These are phyloP conservation scores for Leptogaster cylindrica DNA, from an alignment of 2,888 invertebrate genomes.

Conservation along the genomic window DNA sequence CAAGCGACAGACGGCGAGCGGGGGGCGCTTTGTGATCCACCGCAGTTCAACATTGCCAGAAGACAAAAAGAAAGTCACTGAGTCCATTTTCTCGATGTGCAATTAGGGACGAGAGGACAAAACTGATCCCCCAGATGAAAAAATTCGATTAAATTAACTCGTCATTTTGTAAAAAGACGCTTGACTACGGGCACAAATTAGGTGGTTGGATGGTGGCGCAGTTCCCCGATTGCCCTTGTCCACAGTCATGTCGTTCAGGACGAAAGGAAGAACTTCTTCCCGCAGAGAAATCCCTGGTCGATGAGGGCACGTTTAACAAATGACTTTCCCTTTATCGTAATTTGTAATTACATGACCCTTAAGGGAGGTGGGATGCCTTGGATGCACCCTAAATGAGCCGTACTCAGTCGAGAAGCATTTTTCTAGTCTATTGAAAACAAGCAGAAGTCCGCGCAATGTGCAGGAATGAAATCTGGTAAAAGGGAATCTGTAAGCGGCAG, in stretches of 20 bases:
- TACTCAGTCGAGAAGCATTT: slow-evolving; percentile 42
- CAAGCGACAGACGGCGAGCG: neutral
- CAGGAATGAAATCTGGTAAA: slow-evolving; percentile 20
- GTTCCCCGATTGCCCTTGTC: neutral
- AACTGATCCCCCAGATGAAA: slow-evolving; percentile 19
- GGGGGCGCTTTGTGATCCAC: neutral
- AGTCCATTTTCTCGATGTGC: slow-evolving; percentile 11
- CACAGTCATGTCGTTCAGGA: neutral
- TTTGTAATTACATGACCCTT: slow-evolving; percentile 48
- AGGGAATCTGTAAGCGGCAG: slow-evolving; percentile 15
- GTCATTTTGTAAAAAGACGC: slow-evolving; percentile 45
- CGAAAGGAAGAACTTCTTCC: neutral
- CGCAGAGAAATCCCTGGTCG: slow-evolving; percentile 29
- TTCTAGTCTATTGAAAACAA: slow-evolving; percentile 39
- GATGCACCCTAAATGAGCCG: slow-evolving; percentile 47
- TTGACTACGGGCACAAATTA: slow-evolving; percentile 42
- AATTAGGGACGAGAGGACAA: slow-evolving; percentile 1
- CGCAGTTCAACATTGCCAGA: neutral
- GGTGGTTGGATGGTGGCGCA: slow-evolving; percentile 42
- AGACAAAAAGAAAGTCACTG: too few relatives aligned
- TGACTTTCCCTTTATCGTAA: slow-evolving; percentile 47
- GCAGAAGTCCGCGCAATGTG: slow-evolving; percentile 5
- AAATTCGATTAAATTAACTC: slow-evolving; percentile 46
- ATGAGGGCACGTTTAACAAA: slow-evolving; percentile 48
- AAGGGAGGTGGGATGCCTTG: slow-evolving; percentile 39